These are phyloP conservation scores for Drosophila malerkotliana DNA, from an alignment of 1,140 invertebrate genomes.

Conservation along the genomic window DNA sequence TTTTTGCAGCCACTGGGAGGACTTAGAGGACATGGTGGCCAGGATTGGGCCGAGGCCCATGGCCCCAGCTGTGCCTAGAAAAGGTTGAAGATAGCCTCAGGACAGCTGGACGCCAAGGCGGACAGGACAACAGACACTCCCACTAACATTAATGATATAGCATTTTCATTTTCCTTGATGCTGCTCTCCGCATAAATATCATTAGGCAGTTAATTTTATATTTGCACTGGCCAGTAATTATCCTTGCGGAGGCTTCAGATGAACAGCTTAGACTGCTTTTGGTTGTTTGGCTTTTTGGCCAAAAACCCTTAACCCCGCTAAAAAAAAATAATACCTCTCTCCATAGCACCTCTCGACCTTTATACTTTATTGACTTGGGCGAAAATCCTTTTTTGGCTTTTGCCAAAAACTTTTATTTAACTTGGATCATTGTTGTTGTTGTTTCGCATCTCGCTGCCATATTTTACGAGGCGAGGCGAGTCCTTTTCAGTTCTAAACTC, in stretches of 20 bases:
- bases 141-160: constrained; percentile 20
- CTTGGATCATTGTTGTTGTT: constrained; percentile 45
- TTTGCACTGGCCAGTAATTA: constrained; percentile 47
- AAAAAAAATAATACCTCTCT: neutral
- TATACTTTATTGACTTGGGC: constrained; percentile 60
- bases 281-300: neutral
- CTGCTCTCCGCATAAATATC: constrained; percentile 31
- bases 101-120: no score
- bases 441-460: constrained; percentile 39
- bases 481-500: constrained; percentile 33
- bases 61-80: constrained; percentile 14
- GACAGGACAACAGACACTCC: neutral
- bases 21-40: neutral
- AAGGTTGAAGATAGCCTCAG: constrained; percentile 8
- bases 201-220: constrained; percentile 47
- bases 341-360: neutral
- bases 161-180: constrained; percentile 30
- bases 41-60: neutral
- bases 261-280: neutral
- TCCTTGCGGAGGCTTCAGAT: constrained; percentile 1
- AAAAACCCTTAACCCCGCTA: neutral
- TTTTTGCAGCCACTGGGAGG: constrained; percentile 29
- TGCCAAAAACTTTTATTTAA: constrained; percentile 63
- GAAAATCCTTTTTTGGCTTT: constrained; percentile 50
- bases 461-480: constrained; percentile 38